Conservation (phyloP, 2,113 vertebrate genomes). For the Egretta garzetta region DNA sequence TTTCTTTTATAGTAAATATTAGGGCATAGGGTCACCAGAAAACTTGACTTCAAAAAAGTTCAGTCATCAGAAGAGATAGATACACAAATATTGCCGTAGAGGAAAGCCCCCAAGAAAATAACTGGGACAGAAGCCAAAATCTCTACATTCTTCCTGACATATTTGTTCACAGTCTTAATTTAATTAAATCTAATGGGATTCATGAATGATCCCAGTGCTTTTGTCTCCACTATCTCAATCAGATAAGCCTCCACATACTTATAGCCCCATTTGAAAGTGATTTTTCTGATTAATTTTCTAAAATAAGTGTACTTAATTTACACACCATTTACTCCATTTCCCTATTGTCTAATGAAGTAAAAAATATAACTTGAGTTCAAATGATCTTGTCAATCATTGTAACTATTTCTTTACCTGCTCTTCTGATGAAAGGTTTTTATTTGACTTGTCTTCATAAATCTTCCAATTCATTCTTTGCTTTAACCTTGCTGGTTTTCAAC, state of each 20-base stretch:
- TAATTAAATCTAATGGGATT: conserved; percentile 1
- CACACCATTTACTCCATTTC: background rate
- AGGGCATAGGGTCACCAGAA: background rate
- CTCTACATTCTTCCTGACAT: background rate
- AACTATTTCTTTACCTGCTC: background rate
- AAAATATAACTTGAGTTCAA: background rate
- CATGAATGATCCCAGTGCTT: background rate
- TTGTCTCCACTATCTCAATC: background rate
- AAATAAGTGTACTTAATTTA: background rate
- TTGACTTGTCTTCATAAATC: background rate
- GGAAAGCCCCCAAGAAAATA: background rate
- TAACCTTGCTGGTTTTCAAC: background rate
- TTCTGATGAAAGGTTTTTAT: background rate
- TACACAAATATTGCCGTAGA: background rate
- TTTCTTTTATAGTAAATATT: background rate
- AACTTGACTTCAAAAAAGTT: background rate
- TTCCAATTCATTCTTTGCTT: background rate
- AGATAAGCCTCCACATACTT: background rate
- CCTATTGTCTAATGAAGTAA: background rate
- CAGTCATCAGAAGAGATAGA: background rate
- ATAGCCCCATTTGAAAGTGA: background rate
- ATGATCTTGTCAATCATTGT: background rate
- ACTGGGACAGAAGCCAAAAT: background rate
- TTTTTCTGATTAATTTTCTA: conserved; percentile 13
- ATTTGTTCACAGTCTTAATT: conserved; percentile 14